These are phyloP conservation scores for Lagorchestes hirsutus DNA, from an alignment of 2,797 vertebrate species.

Conservation along the genomic window DNA sequence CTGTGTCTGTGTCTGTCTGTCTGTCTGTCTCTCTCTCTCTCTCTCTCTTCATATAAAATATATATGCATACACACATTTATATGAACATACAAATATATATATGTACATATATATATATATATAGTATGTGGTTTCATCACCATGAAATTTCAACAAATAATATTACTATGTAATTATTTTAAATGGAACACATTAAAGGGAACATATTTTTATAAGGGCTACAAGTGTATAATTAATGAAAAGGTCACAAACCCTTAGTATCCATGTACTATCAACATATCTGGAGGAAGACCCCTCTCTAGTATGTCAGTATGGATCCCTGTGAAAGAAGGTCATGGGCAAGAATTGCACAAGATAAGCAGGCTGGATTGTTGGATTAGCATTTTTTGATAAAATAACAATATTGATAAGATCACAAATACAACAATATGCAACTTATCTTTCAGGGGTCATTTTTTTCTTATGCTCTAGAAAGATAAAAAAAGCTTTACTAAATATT, in stretches of 20 bases:
- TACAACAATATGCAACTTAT: not conserved
- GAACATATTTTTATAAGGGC: not conserved
- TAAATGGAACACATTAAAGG: not conserved
- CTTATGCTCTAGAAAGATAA: not conserved
- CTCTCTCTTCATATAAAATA: too few relatives aligned
- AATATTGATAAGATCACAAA: not conserved
- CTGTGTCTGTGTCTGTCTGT: too few relatives aligned
- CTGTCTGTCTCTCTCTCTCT: too few relatives aligned
- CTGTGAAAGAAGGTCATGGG: not conserved
- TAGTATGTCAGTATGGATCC: not conserved
- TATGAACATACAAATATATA: too few relatives aligned
- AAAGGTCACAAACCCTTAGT: not conserved
- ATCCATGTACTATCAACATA: not conserved
- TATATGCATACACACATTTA: too few relatives aligned
- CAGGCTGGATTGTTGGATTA: not conserved
- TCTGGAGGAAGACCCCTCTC: not conserved
- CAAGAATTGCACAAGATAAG: not conserved
- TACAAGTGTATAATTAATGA: not conserved
- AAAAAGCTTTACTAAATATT: not conserved
- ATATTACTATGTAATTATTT: not conserved
- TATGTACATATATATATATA: too few relatives aligned
- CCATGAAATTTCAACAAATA: not conserved
- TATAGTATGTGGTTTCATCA: not conserved
- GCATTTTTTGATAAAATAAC: not conserved
- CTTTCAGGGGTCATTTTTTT: not conserved